Evolutionary conservation across 1,140 invertebrate species (phyloP).

Genomic region (Zaprionus capensis): DNA sequence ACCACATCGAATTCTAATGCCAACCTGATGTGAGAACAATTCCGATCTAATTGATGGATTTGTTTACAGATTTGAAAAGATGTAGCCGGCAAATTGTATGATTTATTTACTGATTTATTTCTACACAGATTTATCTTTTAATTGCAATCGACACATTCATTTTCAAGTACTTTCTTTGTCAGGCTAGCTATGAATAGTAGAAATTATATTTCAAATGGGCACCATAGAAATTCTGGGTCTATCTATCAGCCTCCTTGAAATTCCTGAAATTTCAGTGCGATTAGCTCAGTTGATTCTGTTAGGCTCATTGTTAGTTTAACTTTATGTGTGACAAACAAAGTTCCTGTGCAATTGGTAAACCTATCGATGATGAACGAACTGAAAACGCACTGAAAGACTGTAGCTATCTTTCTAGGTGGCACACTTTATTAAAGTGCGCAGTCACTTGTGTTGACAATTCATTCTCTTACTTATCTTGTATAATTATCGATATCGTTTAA

Average conservation of each 20-base stretch:
- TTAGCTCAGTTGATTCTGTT: no score
- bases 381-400: no score
- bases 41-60: conserved; percentile 20
- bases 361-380: no score
- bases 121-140: background rate
- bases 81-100: background rate
- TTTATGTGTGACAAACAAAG: no score
- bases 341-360: no score
- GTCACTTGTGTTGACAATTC: no score
- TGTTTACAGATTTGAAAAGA: background rate
- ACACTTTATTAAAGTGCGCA: no score
- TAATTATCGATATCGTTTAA: no score
- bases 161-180: conserved; percentile 5
- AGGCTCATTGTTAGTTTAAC: no score
- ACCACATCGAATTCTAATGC: conserved; percentile 45
- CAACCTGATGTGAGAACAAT: conserved; percentile 14
- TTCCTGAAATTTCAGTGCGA: background rate
- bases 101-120: conserved; percentile 5
- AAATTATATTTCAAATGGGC: background rate
- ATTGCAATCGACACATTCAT: conserved; percentile 8
- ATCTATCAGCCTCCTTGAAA: background rate
- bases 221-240: background rate
- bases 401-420: no score
- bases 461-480: no score
- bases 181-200: background rate